phyloP scores from a whole-genome alignment of 2,113 vertebrate genomes.

The Polypterus senegalus region DNA sequence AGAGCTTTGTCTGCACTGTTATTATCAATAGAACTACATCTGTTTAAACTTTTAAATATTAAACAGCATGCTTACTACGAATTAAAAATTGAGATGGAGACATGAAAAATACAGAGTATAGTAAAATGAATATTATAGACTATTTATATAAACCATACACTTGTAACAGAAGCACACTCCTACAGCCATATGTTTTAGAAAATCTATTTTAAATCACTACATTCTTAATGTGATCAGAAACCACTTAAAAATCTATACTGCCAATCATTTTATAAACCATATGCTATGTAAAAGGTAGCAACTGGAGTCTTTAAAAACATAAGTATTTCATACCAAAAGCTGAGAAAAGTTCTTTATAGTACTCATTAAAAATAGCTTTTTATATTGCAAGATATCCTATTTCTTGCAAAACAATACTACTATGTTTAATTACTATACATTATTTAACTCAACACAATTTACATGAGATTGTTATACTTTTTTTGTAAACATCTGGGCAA shows the following conservation, averaged over 20 bases:
- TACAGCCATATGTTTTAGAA: not conserved
- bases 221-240: not conserved
- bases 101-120: not conserved
- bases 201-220: slow-evolving; percentile 9
- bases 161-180: slow-evolving; percentile 6
- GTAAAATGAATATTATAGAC: not conserved
- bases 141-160: slow-evolving; percentile 3
- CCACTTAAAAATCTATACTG: not conserved
- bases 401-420: too few species aligned
- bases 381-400: too few species aligned
- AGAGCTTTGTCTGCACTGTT: not conserved
- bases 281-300: too few species aligned
- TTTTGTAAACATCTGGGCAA: too few species aligned
- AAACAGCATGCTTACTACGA: not conserved
- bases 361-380: too few species aligned
- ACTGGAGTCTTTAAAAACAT: too few species aligned
- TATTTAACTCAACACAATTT: too few species aligned
- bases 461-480: too few species aligned
- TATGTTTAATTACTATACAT: too few species aligned
- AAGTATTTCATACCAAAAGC: too few species aligned
- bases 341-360: too few species aligned
- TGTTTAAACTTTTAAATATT: not conserved
- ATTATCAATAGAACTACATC: not conserved
- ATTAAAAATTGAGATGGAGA: not conserved
- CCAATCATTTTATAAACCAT: too few species aligned